Conservation (phyloP, 1,140 invertebrate species). For the Ephestia elutella region DNA sequence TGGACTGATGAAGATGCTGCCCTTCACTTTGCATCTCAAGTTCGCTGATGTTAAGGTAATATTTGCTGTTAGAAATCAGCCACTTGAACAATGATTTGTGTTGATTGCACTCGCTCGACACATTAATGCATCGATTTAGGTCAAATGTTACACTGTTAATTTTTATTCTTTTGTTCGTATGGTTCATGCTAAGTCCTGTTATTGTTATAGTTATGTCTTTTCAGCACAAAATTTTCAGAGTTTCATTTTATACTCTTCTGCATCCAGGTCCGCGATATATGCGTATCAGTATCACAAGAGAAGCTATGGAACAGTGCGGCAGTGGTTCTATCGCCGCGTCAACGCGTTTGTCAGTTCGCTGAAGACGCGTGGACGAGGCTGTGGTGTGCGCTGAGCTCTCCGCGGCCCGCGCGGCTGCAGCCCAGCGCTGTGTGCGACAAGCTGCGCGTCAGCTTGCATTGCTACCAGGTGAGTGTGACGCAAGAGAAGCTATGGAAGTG, state of each 20-base stretch:
- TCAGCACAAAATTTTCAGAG: too few species aligned
- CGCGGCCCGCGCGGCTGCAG: slow-evolving; percentile 77
- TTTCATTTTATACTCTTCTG: too few species aligned
- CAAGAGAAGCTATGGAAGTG: too few species aligned
- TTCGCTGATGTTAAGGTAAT: slow-evolving; percentile 58
- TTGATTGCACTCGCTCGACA: too few species aligned
- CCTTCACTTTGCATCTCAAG: slow-evolving; percentile 78
- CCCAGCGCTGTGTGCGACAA: slow-evolving; percentile 83
- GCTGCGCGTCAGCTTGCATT: slow-evolving; percentile 83
- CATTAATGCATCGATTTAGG: too few species aligned
- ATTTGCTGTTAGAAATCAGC: background rate
- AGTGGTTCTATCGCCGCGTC: slow-evolving; percentile 87
- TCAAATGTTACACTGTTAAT: too few species aligned
- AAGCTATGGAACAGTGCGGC: slow-evolving; percentile 86
- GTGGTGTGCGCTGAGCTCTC: slow-evolving; percentile 80
- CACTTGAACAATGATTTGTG: too few species aligned
- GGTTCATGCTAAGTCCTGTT: too few species aligned
- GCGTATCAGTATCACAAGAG: slow-evolving; percentile 77
- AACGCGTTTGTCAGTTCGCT: slow-evolving; percentile 84
- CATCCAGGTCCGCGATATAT: slow-evolving; percentile 56
- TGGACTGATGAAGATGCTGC: slow-evolving; percentile 79
- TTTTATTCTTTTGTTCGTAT: too few species aligned
- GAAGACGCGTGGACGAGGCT: slow-evolving; percentile 88
- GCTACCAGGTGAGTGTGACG: slow-evolving; percentile 78
- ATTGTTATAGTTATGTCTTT: too few species aligned